phyloP scores from a whole-genome alignment of 2,797 vertebrate species.

The Coregonus sp. region DNA sequence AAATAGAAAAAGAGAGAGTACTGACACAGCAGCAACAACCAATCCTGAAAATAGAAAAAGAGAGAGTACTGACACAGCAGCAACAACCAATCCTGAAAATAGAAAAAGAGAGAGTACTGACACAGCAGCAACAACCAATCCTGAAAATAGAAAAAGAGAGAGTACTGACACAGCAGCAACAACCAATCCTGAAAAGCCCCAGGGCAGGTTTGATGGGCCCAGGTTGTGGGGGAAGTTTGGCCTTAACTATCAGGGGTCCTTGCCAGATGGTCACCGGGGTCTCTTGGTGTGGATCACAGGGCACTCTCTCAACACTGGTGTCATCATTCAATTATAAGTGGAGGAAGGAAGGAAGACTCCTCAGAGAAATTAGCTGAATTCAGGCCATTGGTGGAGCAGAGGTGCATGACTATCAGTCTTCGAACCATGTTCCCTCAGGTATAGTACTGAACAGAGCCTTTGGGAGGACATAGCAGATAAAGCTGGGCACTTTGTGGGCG shows the following conservation, averaged over 20 bases:
- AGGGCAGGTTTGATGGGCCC: neutral
- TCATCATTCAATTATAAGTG: too few relatives aligned
- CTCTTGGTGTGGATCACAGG: neutral
- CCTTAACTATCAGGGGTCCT: neutral
- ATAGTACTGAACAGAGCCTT: neutral
- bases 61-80: too few relatives aligned
- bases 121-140: too few relatives aligned
- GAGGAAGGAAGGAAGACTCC: too few relatives aligned
- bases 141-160: too few relatives aligned
- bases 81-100: too few relatives aligned
- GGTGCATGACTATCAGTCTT: neutral
- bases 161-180: neutral
- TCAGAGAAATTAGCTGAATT: too few relatives aligned
- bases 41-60: too few relatives aligned
- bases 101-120: too few relatives aligned
- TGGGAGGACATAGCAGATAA: neutral
- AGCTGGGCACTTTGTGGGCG: neutral
- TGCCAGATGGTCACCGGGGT: neutral
- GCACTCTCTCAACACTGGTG: too few relatives aligned
- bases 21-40: too few relatives aligned
- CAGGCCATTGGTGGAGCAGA: neutral
- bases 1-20: too few relatives aligned
- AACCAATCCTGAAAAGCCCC: neutral
- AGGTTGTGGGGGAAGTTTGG: neutral
- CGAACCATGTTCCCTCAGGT: neutral